These are phyloP conservation scores for Tipula vernalis DNA, from an alignment of 2,888 invertebrate genomes.

Conservation along the genomic window DNA sequence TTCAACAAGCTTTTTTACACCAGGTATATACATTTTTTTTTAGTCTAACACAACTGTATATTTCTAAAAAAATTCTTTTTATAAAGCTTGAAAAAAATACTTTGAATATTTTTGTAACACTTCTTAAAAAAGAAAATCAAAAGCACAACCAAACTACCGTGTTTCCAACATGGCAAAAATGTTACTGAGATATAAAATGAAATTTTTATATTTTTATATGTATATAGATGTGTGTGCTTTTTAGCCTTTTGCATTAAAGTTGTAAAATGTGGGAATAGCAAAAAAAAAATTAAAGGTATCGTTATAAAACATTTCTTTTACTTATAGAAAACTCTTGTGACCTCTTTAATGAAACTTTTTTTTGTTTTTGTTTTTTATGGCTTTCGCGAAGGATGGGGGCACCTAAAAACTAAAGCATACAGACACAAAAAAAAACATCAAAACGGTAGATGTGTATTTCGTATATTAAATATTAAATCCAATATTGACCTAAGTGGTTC, in stretches of 20 bases:
- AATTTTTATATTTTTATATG: background rate
- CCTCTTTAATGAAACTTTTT: background rate
- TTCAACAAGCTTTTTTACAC: background rate
- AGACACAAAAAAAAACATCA: background rate
- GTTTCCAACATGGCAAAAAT: background rate
- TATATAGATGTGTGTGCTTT: background rate
- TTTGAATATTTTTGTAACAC: background rate
- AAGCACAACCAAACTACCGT: background rate
- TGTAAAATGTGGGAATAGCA: background rate
- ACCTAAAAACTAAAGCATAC: background rate
- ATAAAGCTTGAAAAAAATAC: background rate
- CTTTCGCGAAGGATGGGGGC: background rate
- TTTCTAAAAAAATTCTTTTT: background rate
- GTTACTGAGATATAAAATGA: background rate
- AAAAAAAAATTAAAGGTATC: background rate
- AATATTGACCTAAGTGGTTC: slow-evolving; percentile 4
- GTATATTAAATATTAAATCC: background rate
- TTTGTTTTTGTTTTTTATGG: background rate
- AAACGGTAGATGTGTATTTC: background rate
- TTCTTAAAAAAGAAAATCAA: background rate
- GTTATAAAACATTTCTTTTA: background rate
- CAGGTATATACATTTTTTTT: background rate
- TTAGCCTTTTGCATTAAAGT: background rate
- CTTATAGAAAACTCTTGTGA: background rate
- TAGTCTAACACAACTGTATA: background rate